These are phyloP conservation scores for Cochlearius cochlearius DNA, from an alignment of 2,113 vertebrate species.

Conservation along the genomic window DNA sequence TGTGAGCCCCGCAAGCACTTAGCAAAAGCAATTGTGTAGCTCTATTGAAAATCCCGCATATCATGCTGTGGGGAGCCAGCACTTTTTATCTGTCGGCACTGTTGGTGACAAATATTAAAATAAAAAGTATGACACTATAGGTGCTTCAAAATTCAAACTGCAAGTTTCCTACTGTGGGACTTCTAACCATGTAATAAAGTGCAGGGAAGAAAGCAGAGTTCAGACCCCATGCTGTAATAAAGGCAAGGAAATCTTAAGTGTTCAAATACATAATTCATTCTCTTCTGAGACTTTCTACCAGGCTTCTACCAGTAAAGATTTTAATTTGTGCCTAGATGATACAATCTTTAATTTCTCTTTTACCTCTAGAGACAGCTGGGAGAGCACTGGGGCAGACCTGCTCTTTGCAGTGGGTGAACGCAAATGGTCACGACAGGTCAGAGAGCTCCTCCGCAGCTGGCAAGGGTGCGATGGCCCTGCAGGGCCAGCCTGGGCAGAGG, in stretches of 20 bases:
- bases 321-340: constrained; percentile 59
- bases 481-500: neutral
- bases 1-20: constrained; percentile 59
- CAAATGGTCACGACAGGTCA: neutral
- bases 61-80: constrained; percentile 60
- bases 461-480: neutral
- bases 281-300: constrained; percentile 55
- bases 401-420: neutral
- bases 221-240: constrained; percentile 71
- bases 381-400: neutral
- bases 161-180: constrained; percentile 67
- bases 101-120: constrained; percentile 71
- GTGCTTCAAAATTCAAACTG: constrained; percentile 71
- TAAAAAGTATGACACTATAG: constrained; percentile 71
- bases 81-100: constrained; percentile 64
- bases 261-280: constrained; percentile 73
- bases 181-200: constrained; percentile 75
- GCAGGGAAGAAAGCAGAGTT: constrained; percentile 68
- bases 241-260: constrained; percentile 70
- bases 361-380: neutral
- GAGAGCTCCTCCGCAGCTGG: neutral
- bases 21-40: constrained; percentile 65
- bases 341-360: constrained; percentile 6
- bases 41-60: constrained; percentile 60
- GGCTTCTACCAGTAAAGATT: constrained; percentile 50